These are phyloP conservation scores for Genyomyrus donnyi DNA, from an alignment of 2,113 vertebrate genomes.

Conservation along the genomic window DNA sequence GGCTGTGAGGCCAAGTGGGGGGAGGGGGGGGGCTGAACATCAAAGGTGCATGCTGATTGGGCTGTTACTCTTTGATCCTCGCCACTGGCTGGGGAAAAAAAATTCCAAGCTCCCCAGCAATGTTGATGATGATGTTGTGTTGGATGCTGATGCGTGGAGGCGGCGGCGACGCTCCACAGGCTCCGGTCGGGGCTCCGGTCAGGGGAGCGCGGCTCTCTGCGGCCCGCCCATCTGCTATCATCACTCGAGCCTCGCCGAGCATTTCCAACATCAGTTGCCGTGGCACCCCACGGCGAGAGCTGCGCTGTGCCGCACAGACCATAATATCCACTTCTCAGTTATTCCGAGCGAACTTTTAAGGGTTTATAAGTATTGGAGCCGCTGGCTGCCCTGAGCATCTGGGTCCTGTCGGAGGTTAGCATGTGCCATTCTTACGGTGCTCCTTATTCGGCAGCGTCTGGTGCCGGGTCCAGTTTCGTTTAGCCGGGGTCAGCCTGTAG, in stretches of 20 bases:
- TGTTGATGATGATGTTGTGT: not conserved
- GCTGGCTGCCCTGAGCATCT: not conserved
- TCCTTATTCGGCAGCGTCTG: not conserved
- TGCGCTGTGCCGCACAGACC: not conserved
- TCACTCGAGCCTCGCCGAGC: conserved; percentile 34
- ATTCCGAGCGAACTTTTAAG: not conserved
- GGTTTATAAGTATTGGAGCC: not conserved
- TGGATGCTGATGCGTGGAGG: conserved; percentile 52
- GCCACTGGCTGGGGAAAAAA: conserved; percentile 48
- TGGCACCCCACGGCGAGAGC: not conserved
- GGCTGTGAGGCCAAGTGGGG: not conserved
- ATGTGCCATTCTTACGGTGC: not conserved
- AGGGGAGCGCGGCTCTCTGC: not conserved
- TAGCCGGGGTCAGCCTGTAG: not conserved
- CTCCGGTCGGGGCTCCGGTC: not conserved
- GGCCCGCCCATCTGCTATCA: conserved; percentile 28
- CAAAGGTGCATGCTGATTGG: conserved; percentile 46
- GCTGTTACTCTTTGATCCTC: conserved; percentile 51
- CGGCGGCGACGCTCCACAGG: not conserved
- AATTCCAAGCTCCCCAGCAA: not conserved
- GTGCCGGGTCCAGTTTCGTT: not conserved
- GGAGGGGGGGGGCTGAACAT: not conserved
- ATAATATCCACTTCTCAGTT: not conserved
- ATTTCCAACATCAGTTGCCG: conserved; percentile 51
- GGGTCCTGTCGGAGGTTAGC: not conserved